Percentiles rank a stretch among this genome's conserved stretches.
Conservation (phyloP, 2,113 vertebrate genomes). For the Corythornis cristatus region DNA sequence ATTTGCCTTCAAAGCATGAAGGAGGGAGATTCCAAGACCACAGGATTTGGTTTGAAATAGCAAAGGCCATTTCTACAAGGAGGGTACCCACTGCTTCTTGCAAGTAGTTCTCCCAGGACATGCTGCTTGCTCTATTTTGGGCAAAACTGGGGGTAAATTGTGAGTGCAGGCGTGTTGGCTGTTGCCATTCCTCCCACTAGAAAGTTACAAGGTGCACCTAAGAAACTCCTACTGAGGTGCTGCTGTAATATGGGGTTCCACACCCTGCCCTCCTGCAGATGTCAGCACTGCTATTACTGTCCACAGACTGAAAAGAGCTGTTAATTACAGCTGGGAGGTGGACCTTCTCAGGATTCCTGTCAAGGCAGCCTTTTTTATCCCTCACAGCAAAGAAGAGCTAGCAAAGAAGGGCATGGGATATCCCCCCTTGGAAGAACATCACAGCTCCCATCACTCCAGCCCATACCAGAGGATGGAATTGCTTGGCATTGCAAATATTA, state of each 20-base stretch:
- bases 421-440: not conserved
- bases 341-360: not conserved
- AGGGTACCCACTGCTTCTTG: not conserved
- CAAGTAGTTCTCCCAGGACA: not conserved
- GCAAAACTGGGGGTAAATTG: not conserved
- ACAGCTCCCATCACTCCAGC: not conserved
- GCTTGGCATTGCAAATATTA: conserved; percentile 48
- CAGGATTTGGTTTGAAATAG: not conserved
- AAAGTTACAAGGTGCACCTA: not conserved
- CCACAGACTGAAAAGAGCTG: not conserved
- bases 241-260: not conserved
- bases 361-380: not conserved
- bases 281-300: not conserved
- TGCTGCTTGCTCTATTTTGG: not conserved
- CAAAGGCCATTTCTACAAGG: not conserved
- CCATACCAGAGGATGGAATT: not conserved
- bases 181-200: not conserved
- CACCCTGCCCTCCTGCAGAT: not conserved
- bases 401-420: not conserved
- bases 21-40: not conserved
- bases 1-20: not conserved
- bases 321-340: not conserved
- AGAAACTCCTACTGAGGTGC: not conserved
- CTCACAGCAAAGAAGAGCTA: not conserved
- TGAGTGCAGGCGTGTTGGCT: not conserved